phyloP scores from a whole-genome alignment of 2,888 invertebrate genomes.

The Gymnosoma rotundatum region DNA sequence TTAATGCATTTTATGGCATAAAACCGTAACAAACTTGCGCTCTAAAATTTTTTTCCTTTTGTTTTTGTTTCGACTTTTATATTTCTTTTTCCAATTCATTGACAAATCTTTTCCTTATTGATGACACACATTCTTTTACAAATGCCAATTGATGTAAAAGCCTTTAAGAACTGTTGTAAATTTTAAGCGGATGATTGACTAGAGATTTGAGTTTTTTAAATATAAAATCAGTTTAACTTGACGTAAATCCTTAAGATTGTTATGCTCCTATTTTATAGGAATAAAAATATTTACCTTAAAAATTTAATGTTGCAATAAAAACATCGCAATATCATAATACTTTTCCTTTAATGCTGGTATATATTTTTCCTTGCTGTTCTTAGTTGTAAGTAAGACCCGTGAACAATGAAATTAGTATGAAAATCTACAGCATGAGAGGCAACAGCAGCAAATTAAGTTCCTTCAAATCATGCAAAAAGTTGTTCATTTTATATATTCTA shows the following conservation, averaged over 20 bases:
- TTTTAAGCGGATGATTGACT: background rate
- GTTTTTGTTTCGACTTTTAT: background rate
- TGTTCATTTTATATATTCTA: background rate
- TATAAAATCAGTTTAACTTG: slow-evolving; percentile 38
- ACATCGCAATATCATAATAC: slow-evolving; percentile 27
- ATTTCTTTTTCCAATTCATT: no score
- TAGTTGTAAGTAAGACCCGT: background rate
- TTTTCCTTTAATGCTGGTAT: slow-evolving; percentile 12
- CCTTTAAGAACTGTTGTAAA: background rate
- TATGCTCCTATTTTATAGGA: background rate
- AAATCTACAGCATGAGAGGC: background rate
- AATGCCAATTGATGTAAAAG: slow-evolving; percentile 1
- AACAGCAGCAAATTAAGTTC: background rate
- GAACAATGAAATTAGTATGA: slow-evolving; percentile 41
- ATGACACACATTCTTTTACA: slow-evolving; percentile 26
- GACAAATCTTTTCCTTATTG: background rate
- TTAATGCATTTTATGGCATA: slow-evolving; percentile 11
- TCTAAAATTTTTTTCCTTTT: no score
- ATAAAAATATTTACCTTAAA: slow-evolving; percentile 6
- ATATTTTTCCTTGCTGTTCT: background rate
- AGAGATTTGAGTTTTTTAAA: background rate
- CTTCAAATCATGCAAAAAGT: background rate
- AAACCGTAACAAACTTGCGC: background rate
- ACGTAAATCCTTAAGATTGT: slow-evolving; percentile 48
- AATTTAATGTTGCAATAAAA: slow-evolving; percentile 43